Evolutionary conservation across 2,113 vertebrate species (phyloP), one percentile per base, ranked within the genome.

Genomic region (Pelusios castaneus): DNA sequence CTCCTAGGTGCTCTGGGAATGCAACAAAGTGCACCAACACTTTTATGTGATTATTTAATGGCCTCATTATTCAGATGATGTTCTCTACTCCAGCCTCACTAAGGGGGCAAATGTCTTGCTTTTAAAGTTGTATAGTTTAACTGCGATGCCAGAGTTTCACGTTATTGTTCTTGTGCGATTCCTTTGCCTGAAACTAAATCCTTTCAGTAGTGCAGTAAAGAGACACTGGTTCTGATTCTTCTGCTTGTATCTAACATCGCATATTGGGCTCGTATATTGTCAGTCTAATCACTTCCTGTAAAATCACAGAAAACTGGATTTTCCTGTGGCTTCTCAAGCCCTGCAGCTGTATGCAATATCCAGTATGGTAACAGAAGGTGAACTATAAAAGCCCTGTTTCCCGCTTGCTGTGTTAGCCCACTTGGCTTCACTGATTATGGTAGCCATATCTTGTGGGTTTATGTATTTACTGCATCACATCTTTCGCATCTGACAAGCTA

Each of bases 111-210:
- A 34, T 52, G 51, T 31, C 29, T 56, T 56, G 27, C 29, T 60
- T 34, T n/a, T 22, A 10, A 38, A 38, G 19, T 70, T 22, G n/a
- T 8, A 2, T 60, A 0, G 63, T 25, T 34, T 3, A 2, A 14
- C 80, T 93, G 54, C 91, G 27, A 52, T 79, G 77, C 79, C 80
- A 73, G 9, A 31, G 29, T 91, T 95, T 67, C 41, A 14, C 2
- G 0, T 60, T 49, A 2, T 1, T 93, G 22, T 85, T 88, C 10
- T 94, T 89, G 13, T 6, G 4, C 25, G 47, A 22, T 76, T 43
- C 7, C 88, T 92, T 94, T 7, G 70, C 88, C 51, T 88, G 79
- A 34, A 78, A 70, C 34, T 22, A 38, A 70, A 51, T 76, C 90
- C 95, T 29, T 86, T 85, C 47, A 70, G 51, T 58, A 73, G n/a